Conservation (phyloP, 1,140 invertebrate genomes). For the Antheraea pernyi region DNA sequence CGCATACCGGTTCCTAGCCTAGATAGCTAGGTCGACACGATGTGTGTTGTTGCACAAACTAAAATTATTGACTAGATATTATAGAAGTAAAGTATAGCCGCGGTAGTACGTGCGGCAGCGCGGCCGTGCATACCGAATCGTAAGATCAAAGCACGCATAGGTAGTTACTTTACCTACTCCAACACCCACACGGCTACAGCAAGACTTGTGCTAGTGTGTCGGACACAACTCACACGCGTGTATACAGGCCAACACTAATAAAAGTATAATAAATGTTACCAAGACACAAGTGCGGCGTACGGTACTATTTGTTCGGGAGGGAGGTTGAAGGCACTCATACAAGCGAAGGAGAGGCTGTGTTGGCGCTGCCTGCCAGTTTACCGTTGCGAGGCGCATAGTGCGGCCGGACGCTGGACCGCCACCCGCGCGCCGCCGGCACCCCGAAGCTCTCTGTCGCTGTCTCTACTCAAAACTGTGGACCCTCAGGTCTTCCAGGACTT, state of each 20-base stretch:
- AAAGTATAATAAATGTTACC: constrained; percentile 74
- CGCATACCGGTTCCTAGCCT: constrained; percentile 40
- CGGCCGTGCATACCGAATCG: constrained; percentile 76
- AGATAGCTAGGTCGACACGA: constrained; percentile 47
- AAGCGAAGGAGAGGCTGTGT: constrained; percentile 70
- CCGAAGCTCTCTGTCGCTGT: constrained; percentile 46
- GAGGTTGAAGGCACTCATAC: constrained; percentile 73
- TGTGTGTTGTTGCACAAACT: constrained; percentile 71
- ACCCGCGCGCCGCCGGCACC: constrained; percentile 67
- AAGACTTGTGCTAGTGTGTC: constrained; percentile 18
- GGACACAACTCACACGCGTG: constrained; percentile 46
- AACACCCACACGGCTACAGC: constrained; percentile 56
- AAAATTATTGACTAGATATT: constrained; percentile 76
- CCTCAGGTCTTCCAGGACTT: constrained; percentile 39
- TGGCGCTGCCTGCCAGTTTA: constrained; percentile 71
- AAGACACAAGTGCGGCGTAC: constrained; percentile 72
- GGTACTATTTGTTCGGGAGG: constrained; percentile 76
- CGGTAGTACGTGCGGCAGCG: constrained; percentile 66
- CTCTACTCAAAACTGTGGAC: constrained; percentile 39
- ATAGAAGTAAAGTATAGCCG: constrained; percentile 73
- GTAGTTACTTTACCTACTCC: constrained; percentile 64
- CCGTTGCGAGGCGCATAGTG: constrained; percentile 76
- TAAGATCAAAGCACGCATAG: constrained; percentile 78
- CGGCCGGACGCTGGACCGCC: constrained; percentile 70
- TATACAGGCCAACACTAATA: constrained; percentile 61